phyloP scores from a whole-genome alignment of 2,113 vertebrate genomes.

The Dipodomys merriami region DNA sequence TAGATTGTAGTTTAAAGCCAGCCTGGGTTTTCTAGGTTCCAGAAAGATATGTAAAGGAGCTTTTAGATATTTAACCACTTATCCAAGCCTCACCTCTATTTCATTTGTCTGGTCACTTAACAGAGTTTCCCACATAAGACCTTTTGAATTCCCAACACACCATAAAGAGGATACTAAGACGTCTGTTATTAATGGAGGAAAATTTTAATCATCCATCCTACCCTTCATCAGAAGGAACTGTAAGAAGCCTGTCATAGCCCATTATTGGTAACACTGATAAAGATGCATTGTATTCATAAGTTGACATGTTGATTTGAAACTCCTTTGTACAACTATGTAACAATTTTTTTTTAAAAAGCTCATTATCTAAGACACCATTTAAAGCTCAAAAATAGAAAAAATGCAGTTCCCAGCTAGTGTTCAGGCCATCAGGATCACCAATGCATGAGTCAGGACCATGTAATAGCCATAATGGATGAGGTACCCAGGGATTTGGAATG shows the following conservation, averaged over 20 bases:
- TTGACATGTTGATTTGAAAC: no score
- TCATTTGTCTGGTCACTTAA: neutral
- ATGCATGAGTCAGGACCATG: neutral
- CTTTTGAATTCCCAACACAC: constrained; percentile 22
- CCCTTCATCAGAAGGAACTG: constrained; percentile 3
- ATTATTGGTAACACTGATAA: no score
- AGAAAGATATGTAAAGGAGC: neutral
- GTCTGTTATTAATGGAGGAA: neutral
- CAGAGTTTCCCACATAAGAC: neutral
- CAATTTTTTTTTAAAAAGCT: neutral
- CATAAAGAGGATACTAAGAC: neutral
- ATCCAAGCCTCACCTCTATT: no score
- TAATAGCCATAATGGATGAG: constrained; percentile 30
- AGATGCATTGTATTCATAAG: no score
- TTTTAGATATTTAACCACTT: neutral
- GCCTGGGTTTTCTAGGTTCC: constrained; percentile 44
- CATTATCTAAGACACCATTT: constrained; percentile 34
- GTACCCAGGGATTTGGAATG: constrained; percentile 10
- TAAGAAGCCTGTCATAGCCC: neutral
- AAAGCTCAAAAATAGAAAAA: constrained; percentile 19
- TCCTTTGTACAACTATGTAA: no score
- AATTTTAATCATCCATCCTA: constrained; percentile 18
- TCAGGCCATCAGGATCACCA: constrained; percentile 19
- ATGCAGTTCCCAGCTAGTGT: constrained; percentile 13
- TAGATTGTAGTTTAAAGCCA: neutral